Percentiles rank a stretch among this genome's conserved stretches.
phyloP scores from a whole-genome alignment of 2,113 vertebrate genomes.

The Genyomyrus donnyi region DNA sequence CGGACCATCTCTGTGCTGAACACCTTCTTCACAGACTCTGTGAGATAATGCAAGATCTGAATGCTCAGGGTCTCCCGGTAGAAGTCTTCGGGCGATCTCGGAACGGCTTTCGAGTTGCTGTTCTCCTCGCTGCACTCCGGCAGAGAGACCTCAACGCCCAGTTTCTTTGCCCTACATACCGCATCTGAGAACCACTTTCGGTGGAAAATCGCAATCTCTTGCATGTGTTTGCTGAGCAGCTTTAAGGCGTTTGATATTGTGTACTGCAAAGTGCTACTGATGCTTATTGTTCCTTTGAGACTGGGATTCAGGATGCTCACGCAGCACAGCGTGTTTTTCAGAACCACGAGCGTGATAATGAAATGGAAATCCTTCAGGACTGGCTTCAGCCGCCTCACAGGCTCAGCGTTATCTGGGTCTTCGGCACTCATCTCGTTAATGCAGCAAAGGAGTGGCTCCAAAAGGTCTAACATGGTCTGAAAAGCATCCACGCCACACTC shows the following conservation, averaged over 20 bases:
- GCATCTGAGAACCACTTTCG: constrained; percentile 68
- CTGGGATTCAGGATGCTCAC: constrained; percentile 70
- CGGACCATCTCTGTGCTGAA: constrained; percentile 67
- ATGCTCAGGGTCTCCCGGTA: constrained; percentile 60
- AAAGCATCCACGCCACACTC: constrained; percentile 61
- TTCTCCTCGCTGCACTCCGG: constrained; percentile 38
- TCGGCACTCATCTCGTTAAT: constrained; percentile 61
- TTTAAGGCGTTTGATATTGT: constrained; percentile 72
- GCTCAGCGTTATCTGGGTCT: constrained; percentile 54
- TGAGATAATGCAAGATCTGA: constrained; percentile 62
- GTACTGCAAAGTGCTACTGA: constrained; percentile 70
- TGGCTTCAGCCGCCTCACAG: constrained; percentile 58
- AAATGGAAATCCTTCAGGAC: constrained; percentile 65
- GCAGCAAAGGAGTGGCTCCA: constrained; percentile 63
- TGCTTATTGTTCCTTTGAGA: constrained; percentile 70
- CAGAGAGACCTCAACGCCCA: constrained; percentile 54
- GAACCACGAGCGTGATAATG: constrained; percentile 64
- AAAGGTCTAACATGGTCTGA: constrained; percentile 66
- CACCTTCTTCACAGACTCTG: constrained; percentile 63
- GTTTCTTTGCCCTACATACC: constrained; percentile 60
- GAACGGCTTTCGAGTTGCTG: constrained; percentile 33
- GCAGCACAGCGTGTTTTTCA: constrained; percentile 69
- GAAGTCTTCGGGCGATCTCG: constrained; percentile 58
- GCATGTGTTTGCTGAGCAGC: constrained; percentile 66
- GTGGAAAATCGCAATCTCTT: constrained; percentile 64